phyloP scores from a whole-genome alignment of 2,797 vertebrate species.

The Aviceda leuphotes region DNA sequence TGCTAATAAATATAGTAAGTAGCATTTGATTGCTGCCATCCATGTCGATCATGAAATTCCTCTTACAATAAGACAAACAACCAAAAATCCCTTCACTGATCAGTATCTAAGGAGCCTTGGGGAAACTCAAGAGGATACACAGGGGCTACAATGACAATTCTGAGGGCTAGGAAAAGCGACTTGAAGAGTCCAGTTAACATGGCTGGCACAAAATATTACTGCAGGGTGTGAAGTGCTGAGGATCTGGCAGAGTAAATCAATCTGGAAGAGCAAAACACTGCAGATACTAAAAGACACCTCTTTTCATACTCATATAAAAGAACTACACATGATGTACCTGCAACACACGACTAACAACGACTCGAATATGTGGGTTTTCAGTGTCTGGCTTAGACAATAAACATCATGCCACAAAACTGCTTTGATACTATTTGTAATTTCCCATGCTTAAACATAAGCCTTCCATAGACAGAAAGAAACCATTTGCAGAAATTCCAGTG shows the following conservation, averaged over 20 bases:
- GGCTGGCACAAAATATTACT: background rate
- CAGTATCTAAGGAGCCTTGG: background rate
- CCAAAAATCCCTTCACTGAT: background rate
- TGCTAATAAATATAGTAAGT: background rate
- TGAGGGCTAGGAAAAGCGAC: background rate
- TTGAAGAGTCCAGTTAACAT: background rate
- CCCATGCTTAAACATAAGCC: background rate
- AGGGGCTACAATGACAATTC: background rate
- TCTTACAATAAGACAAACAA: background rate
- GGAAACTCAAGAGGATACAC: background rate
- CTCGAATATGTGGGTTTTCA: fast-evolving
- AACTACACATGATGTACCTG: background rate
- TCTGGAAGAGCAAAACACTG: background rate
- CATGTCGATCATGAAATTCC: fast-evolving
- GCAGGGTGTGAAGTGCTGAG: background rate
- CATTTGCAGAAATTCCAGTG: background rate
- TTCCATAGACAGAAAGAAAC: background rate
- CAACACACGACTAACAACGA: background rate
- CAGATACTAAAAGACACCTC: background rate
- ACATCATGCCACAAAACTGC: background rate
- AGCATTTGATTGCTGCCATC: background rate
- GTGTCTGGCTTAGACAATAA: background rate
- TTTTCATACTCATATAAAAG: background rate
- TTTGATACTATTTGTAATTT: background rate
- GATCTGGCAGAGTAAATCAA: background rate